These are phyloP conservation scores for Anomalospiza imberbis DNA, from an alignment of 2,797 vertebrate genomes.

Conservation along the genomic window DNA sequence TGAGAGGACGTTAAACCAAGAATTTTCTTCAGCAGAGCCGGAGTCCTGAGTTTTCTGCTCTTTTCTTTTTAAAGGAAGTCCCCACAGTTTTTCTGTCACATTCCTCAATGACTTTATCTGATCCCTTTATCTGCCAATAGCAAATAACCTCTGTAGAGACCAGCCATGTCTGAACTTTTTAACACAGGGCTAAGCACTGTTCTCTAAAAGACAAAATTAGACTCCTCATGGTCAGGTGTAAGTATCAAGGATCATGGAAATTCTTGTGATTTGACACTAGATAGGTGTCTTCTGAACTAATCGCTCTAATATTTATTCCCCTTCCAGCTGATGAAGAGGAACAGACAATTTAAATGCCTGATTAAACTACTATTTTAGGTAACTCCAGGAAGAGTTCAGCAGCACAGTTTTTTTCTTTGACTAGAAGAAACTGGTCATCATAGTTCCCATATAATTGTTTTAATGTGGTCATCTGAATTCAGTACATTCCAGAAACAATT, in stretches of 20 bases:
- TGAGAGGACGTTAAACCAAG: not conserved
- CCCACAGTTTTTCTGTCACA: not conserved
- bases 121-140: not conserved
- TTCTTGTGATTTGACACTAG: not conserved
- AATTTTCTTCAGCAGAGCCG: not conserved
- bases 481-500: not conserved
- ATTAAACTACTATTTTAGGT: not conserved
- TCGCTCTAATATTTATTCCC: not conserved
- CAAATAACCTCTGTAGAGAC: not conserved
- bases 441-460: not conserved
- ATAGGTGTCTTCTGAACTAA: not conserved
- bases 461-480: not conserved
- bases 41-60: not conserved
- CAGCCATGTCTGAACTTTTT: not conserved
- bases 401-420: not conserved
- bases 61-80: not conserved
- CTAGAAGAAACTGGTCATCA: not conserved
- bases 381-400: not conserved
- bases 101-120: not conserved
- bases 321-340: not conserved
- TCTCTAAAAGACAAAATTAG: not conserved
- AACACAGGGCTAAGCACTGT: not conserved
- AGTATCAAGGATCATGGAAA: not conserved
- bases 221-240: not conserved
- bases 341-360: not conserved